Evolutionary conservation across 2,113 vertebrate genomes (phyloP).

Genomic region (Antennarius striatus): DNA sequence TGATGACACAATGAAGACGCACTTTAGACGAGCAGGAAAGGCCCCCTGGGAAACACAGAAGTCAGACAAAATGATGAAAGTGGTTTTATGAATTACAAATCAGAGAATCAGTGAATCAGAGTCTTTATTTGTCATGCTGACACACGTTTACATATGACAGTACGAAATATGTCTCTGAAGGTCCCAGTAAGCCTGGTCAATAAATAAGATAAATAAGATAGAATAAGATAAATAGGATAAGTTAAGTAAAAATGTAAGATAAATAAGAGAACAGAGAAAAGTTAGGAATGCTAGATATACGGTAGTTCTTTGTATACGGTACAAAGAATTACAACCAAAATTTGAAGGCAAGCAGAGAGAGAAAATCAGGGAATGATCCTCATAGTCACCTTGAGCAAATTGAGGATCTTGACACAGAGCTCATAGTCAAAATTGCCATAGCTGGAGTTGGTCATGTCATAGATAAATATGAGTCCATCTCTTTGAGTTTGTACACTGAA

Average conservation of each 20-base stretch:
- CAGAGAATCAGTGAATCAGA: too few relatives aligned
- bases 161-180: too few relatives aligned
- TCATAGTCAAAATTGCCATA: constrained; percentile 84
- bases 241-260: too few relatives aligned
- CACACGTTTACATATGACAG: too few relatives aligned
- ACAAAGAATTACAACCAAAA: not conserved
- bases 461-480: constrained; percentile 85
- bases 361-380: not conserved
- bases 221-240: too few relatives aligned
- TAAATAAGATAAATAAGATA: too few relatives aligned
- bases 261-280: too few relatives aligned
- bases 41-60: constrained; percentile 71
- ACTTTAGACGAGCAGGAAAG: constrained; percentile 83
- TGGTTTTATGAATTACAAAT: not conserved
- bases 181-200: too few relatives aligned
- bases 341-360: not conserved
- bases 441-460: constrained; percentile 84
- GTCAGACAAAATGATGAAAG: not conserved
- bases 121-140: too few relatives aligned
- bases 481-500: constrained; percentile 79
- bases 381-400: constrained; percentile 81
- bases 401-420: constrained; percentile 84
- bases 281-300: too few relatives aligned
- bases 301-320: too few relatives aligned
- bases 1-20: constrained; percentile 83